Base-by-base conservation (phyloP, 2,888 invertebrate species). In the Microplitis manilae region DNA sequence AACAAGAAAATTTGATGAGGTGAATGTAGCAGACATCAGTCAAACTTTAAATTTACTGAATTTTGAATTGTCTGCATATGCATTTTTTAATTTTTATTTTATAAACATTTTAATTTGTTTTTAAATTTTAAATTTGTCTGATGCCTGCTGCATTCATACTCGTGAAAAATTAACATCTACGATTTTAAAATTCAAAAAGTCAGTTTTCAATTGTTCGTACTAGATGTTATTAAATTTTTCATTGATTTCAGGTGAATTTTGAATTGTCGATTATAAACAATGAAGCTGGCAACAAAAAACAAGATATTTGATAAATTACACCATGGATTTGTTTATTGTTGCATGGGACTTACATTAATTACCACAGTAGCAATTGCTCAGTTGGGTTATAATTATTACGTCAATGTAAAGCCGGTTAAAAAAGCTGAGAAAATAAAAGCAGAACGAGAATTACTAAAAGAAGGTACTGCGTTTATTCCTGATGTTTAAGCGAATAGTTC, bases 221-320 rank as follows among this genome's bases (percentile, higher is more conserved):
- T 30, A 4, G 30, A 4, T 30, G 30, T 2, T 30, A 30, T 30
- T 30, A 30, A 50, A 50, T 50, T 50, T 50, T 13, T 13, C 2
- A 62, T 17, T 61, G 8, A 50, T 69, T 69, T 40, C n/a, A 71
- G 71, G 6, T n/a, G 40, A 39, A 38, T 17, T 20, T 50, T 0
- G 1, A 70, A 41, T 9, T 5, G 7, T 8, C 17, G 30, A 30
- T 30, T 30, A 4, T 30, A 41, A 30, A 30, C 9, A 13, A 65
- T 73, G 73, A 77, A 41, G 17, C 61, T 65, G 7, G 7, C 65
- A 7, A 81, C 61, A 71, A 78, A 69, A 41, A n/a, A 83, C 81
- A 79, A 89, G 39, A 73, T 92, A 4, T 90, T 91, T 75, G 92
- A 92, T 81, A 91, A 88, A 84, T 81, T 92, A 41, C 93, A 93